Base-by-base conservation (phyloP, 2,797 vertebrate genomes). In the Crocidura indochinensis region DNA sequence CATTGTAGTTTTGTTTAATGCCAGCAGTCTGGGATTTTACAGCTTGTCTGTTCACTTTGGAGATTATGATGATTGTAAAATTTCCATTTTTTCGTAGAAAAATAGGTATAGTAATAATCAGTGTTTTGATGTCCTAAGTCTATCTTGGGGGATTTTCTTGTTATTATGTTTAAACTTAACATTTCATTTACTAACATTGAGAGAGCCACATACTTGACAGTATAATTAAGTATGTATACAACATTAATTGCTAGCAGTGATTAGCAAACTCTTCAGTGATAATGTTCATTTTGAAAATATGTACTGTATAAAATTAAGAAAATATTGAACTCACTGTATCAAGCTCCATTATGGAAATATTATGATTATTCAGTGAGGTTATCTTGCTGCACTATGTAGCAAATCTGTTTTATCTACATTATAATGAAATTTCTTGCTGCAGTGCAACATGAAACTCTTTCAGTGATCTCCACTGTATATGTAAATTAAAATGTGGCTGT, bases 111-210 rank as follows among this genome's bases (percentile, higher is more conserved):
- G 93, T 93, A 92, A 96, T 96, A 90, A 96, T 96, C 92, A 95
- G 96, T 95, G 83, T 97, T 97, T 96, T 95, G 89, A 89, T 96
- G 95, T 94, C 96, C 96, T 94, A 81, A 96, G 51, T 91, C 71
- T 75, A 91, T 97, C 84, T 96, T 97, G 91, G 95, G 90, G 91
- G 84, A 94, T 96, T 96, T 93, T 95, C 92, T 94, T 60, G 56
- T 60, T 89, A 69, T 96, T 95, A 95, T 97, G 88, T 94, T 95
- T 96, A 93, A 97, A 97, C 93, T 92, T 80, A 97, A 96, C 97
- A 97, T 97, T 97, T 98, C 97, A 97, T 97, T 93, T 97, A 97
- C 96, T 97, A 97, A 97, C 96, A 96, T 93, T 97, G 94, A 95
- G 95, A 97, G 95, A 97, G 97, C 96, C 97, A 96, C 97, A 0